Evolutionary conservation across 1,140 invertebrate genomes (phyloP).

Genomic region (Thrips palmi): DNA sequence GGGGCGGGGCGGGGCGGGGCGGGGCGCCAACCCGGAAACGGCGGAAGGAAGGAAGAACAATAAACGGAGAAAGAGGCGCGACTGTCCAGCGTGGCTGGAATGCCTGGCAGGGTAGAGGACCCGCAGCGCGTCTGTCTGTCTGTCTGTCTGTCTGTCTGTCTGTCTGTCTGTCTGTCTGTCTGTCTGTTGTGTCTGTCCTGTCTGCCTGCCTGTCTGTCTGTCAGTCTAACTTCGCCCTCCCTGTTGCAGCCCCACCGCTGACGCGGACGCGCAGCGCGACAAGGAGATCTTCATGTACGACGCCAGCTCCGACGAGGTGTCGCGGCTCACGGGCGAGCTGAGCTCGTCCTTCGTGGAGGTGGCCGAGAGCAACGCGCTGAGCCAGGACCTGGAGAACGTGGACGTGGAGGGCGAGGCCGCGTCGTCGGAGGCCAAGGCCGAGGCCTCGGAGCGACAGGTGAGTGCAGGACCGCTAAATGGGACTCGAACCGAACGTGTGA

Average conservation of each 20-base stretch:
- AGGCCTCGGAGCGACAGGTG: too few relatives aligned
- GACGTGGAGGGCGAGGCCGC: conserved; percentile 10
- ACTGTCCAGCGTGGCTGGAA: too few relatives aligned
- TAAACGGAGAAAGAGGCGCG: too few relatives aligned
- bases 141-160: conserved; percentile 16
- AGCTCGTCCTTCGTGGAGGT: conserved; percentile 65
- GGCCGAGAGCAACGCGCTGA: conserved; percentile 58
- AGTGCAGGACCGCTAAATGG: too few relatives aligned
- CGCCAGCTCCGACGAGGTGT: conserved; percentile 40
- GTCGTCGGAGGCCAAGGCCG: too few relatives aligned
- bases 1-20: too few relatives aligned
- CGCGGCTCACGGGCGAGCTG: conserved; percentile 48
- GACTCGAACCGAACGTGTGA: too few relatives aligned
- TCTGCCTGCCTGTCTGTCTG: conserved; percentile 7
- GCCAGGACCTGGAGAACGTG: conserved; percentile 38
- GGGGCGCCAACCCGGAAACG: too few relatives aligned
- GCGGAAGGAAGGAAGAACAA: too few relatives aligned
- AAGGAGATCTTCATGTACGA: conserved; percentile 78
- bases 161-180: background rate
- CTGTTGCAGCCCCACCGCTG: conserved; percentile 20
- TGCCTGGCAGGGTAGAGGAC: too few relatives aligned
- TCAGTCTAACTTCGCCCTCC: background rate
- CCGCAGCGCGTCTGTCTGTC: background rate
- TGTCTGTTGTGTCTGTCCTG: conserved; percentile 10
- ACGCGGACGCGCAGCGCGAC: conserved; percentile 26